Percentiles rank a stretch among this genome's conserved stretches.
These are phyloP conservation scores for Cossypha polioptera DNA, from an alignment of 2,797 vertebrate genomes.

Conservation along the genomic window DNA sequence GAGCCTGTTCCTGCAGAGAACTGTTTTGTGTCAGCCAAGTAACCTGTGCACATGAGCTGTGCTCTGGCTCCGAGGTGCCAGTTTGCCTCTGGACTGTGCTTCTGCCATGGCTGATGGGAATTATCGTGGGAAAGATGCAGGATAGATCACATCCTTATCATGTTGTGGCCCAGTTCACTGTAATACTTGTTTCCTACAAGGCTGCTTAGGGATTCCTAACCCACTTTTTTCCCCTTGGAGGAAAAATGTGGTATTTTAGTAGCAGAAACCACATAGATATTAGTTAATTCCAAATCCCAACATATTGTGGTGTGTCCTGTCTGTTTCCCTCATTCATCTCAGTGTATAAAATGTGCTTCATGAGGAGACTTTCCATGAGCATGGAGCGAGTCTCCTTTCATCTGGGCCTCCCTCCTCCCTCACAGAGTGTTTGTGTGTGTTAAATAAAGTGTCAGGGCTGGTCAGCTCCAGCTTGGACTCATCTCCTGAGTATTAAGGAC, in stretches of 20 bases:
- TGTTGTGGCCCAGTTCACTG: neutral
- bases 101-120: neutral
- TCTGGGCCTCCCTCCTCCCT: neutral
- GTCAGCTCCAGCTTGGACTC: neutral
- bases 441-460: neutral
- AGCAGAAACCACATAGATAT: neutral
- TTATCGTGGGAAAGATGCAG: neutral
- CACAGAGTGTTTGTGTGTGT: rapidly evolving
- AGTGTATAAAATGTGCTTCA: neutral
- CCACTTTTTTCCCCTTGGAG: neutral
- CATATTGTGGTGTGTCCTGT: neutral
- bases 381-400: neutral
- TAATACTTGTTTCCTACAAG: neutral
- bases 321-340: neutral
- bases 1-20: neutral
- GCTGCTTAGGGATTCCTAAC: neutral
- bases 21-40: neutral
- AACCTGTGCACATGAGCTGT: neutral
- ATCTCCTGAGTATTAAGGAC: neutral
- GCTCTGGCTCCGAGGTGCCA: neutral
- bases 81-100: neutral
- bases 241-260: neutral
- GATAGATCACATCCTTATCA: neutral
- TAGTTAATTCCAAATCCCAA: neutral
- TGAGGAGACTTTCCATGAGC: neutral